Evolutionary conservation across 1,140 invertebrate genomes (phyloP).

Genomic region (Neocloeon triangulifer): DNA sequence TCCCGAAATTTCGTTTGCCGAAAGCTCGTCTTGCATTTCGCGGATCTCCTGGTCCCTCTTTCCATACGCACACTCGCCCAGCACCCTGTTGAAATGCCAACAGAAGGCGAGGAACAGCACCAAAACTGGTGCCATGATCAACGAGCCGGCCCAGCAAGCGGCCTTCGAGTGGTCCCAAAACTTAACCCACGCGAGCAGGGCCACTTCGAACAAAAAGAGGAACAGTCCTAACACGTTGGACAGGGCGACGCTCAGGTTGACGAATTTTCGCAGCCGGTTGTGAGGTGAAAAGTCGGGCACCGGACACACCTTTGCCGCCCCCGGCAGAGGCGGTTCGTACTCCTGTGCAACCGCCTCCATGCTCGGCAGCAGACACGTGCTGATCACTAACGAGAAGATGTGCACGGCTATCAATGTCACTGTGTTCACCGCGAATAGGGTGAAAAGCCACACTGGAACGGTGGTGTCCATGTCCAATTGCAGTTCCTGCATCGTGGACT

Average conservation of each 20-base stretch:
- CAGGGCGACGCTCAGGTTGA: constrained; percentile 82
- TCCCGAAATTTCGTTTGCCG: too few relatives aligned
- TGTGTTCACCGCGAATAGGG: constrained; percentile 74
- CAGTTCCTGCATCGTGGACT: constrained; percentile 82
- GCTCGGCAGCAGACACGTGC: constrained; percentile 73
- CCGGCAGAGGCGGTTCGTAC: too few relatives aligned
- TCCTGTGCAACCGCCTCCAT: constrained; percentile 41
- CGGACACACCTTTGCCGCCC: too few relatives aligned
- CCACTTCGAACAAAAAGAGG: constrained; percentile 36
- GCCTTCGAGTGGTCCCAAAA: constrained; percentile 59
- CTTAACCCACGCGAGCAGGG: constrained; percentile 75
- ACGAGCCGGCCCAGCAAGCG: constrained; percentile 58
- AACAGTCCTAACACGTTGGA: constrained; percentile 74
- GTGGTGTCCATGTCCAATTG: constrained; percentile 54
- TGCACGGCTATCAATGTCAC: constrained; percentile 79
- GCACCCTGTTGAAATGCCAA: constrained; percentile 68
- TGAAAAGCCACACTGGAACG: constrained; percentile 57
- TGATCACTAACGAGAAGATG: constrained; percentile 85
- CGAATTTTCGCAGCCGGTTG: constrained; percentile 59
- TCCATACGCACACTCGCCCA: constrained; percentile 64
- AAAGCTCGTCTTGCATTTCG: too few relatives aligned
- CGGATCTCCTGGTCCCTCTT: too few relatives aligned
- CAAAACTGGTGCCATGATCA: constrained; percentile 71
- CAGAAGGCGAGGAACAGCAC: constrained; percentile 71
- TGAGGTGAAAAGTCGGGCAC: constrained; percentile 34